These are phyloP conservation scores for Lycocerus yunnanus DNA, from an alignment of 2,888 invertebrate genomes.

Conservation along the genomic window DNA sequence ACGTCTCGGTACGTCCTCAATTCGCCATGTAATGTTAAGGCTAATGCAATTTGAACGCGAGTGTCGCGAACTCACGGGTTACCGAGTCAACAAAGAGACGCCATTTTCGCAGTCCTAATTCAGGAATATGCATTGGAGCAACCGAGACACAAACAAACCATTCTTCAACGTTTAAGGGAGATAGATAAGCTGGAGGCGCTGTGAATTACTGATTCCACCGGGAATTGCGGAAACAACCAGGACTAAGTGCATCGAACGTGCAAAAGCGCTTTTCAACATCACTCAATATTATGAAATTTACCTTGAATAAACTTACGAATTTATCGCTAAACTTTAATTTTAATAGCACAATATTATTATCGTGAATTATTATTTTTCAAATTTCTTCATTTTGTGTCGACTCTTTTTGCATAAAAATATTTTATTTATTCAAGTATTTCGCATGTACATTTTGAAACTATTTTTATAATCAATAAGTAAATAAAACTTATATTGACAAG, in stretches of 20 bases:
- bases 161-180: conserved; percentile 26
- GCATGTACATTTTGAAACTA: no score
- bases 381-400: not conserved
- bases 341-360: not conserved
- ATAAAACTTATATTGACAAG: not conserved
- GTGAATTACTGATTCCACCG: conserved; percentile 31
- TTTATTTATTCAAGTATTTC: no score
- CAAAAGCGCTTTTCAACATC: conserved; percentile 6
- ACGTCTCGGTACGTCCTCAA: conserved; percentile 59
- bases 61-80: conserved; percentile 55
- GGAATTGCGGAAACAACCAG: conserved; percentile 32
- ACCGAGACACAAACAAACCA: conserved; percentile 23
- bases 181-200: conserved; percentile 25
- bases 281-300: not conserved
- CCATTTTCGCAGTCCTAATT: conserved; percentile 48
- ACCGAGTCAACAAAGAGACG: conserved; percentile 55
- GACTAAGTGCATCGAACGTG: conserved; percentile 32
- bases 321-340: not conserved
- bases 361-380: not conserved
- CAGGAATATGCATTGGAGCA: conserved; percentile 25
- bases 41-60: conserved; percentile 60
- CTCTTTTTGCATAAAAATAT: not conserved
- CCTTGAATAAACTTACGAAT: not conserved
- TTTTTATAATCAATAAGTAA: not conserved
- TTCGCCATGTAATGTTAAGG: conserved; percentile 61